Base-by-base conservation (phyloP, 2,888 invertebrate species). In the Dendrolimus pini region DNA sequence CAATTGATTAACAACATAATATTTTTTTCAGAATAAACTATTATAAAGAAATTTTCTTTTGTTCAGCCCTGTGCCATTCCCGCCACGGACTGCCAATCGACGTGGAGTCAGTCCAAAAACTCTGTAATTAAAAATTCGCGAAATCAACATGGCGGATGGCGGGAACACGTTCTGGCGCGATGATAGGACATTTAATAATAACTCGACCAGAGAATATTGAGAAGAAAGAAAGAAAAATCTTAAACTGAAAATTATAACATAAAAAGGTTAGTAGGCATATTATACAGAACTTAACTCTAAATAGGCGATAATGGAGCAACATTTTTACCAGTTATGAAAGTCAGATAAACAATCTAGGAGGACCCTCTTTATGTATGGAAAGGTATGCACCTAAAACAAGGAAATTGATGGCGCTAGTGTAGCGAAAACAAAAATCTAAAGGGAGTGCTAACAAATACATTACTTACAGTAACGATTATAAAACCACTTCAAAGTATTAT, bases 41-140 rank as follows among this genome's bases (percentile, higher is more conserved):
- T 30, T 30, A 14, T 30, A 3, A 30, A 30, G 30, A 18, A 18
- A 30, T 30, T 47, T 9, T 47, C 2, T 47, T 47, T 47, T 47
- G 47, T 6, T 6, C 47, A 47, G 47, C 47, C 47, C 47, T 47
- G 47, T 47, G 8, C 9, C 1, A 47, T 47, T 47, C 12, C 47
- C 47, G 47, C 12, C 8, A 47, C 12, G 47, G 47, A 47, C 30
- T 30, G 47, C 10, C 47, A 47, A 47, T 47, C 47, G 47, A 47
- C 47, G 47, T 47, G 47, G 47, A 47, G 47, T 12, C 47, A 9
- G 12, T 9, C 12, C 62, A 67, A 67, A 66, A 69, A 69, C 58
- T 55, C 41, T 55, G 59, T 66, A 69, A 67, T 69, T 69, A 67
- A 69, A 67, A 66, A 67, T 69, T 65, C 67, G 47, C 65, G 52